Evolutionary conservation across 2,113 vertebrate genomes (phyloP), one percentile per base, ranked within the genome.

Genomic region (Pipa parva): DNA sequence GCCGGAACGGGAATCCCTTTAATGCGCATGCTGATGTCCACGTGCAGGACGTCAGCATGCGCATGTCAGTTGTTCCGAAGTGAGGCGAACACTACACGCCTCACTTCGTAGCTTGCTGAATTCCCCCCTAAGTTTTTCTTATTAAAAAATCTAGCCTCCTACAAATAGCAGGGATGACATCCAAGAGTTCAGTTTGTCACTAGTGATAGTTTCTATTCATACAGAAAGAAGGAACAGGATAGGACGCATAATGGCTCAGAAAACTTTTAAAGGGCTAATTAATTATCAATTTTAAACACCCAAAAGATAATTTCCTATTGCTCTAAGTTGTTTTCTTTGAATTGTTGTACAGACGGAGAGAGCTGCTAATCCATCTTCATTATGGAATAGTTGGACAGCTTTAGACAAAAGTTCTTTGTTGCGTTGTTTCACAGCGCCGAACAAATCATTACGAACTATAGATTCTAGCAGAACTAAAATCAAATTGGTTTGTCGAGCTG

Each of bases 281-380:
- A 26, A 58, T 58, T 37, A 29, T 27, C 22, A 33, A 50, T 60
- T 63, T 67, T 68, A 49, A 70, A 58, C 7, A 8, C 33, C 63
- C 55, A 68, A 58, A 42, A 63, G 75, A 46, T 59, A 69, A 50
- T 75, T 79, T 74, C 71, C 50, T 71, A 74, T 76, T 75, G 73
- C 69, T 27, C 56, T 64, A 48, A n/a, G 24, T 71, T 70, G 8
- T 29, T 76, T 76, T 18, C 33, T 75, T 63, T 60, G 46, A 69
- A 37, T 29, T 13, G 46, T 31, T 17, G 54, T 66, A 57, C 37
- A 20, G 48, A 74, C 63, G 70, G 73, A 71, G 76, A 45, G 20
- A 56, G 72, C 74, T 76, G 59, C 50, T 79, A 77, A 78, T 79
- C 80, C 63, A 69, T 76, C 76, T 76, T 83, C 79, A 83, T 81